phyloP scores from a whole-genome alignment of 2,888 invertebrate species.

The Amphiduros pacificus region DNA sequence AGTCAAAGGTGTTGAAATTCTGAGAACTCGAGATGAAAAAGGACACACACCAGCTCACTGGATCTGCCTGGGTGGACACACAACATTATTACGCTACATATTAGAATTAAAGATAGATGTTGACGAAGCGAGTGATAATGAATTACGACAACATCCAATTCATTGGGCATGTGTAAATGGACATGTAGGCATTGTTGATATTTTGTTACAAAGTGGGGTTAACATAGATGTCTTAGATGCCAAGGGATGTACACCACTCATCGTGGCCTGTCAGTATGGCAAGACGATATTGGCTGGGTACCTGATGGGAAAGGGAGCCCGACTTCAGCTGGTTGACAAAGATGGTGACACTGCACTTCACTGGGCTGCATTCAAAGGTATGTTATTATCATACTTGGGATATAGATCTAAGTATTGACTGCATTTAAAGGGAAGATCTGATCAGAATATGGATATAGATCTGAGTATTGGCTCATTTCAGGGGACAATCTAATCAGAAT shows the following conservation, averaged over 20 bases:
- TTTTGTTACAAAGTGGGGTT: slow-evolving; percentile 70
- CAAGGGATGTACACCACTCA: slow-evolving; percentile 83
- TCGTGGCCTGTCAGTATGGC: slow-evolving; percentile 88
- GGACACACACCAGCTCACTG: slow-evolving; percentile 93
- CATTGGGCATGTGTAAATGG: slow-evolving; percentile 95
- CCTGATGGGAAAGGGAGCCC: slow-evolving; percentile 84
- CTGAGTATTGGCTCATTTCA: no score
- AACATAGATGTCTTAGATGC: slow-evolving; percentile 88
- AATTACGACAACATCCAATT: slow-evolving; percentile 86
- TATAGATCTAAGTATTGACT: no score
- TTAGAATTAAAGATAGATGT: slow-evolving; percentile 76
- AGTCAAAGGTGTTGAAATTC: slow-evolving; percentile 71
- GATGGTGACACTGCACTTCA: slow-evolving; percentile 92
- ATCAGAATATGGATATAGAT: no score
- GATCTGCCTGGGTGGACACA: slow-evolving; percentile 86
- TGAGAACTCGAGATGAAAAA: slow-evolving; percentile 84
- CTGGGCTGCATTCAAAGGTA: slow-evolving; percentile 90
- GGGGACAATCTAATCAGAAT: no score
- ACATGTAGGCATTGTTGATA: slow-evolving; percentile 84
- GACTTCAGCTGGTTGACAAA: slow-evolving; percentile 82
- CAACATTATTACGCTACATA: slow-evolving; percentile 84
- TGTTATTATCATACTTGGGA: no score
- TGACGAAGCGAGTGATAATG: slow-evolving; percentile 83
- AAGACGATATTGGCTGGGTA: slow-evolving; percentile 87
- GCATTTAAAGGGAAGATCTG: no score